Percentiles rank a stretch among this genome's conserved stretches.
phyloP scores from a whole-genome alignment of 2,113 vertebrate genomes.

The Daphoenositta chrysoptera region DNA sequence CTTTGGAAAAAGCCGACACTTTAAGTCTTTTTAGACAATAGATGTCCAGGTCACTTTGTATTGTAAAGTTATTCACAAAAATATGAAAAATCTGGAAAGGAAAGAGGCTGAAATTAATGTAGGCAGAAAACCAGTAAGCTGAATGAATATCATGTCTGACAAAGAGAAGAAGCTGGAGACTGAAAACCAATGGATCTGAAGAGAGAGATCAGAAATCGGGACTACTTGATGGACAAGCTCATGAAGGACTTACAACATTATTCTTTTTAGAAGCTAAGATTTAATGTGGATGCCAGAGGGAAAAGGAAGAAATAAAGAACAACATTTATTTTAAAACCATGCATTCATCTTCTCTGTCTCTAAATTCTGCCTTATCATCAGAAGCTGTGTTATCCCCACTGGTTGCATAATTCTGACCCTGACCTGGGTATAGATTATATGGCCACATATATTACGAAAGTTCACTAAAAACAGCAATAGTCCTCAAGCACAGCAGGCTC shows the following conservation, averaged over 20 bases:
- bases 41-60: not conserved
- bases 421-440: rapidly evolving
- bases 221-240: not conserved
- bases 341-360: not conserved
- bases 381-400: not conserved
- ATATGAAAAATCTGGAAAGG: not conserved
- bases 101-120: not conserved
- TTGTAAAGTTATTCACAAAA: not conserved
- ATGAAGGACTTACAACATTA: not conserved
- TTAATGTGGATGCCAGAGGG: not conserved
- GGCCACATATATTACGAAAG: not conserved
- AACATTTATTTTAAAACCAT: not conserved
- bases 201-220: not conserved
- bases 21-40: not conserved
- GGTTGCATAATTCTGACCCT: not conserved
- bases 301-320: not conserved
- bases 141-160: not conserved
- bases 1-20: not conserved
- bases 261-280: not conserved
- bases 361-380: not conserved
- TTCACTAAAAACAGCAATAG: not conserved
- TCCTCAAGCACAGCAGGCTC: not conserved
- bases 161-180: not conserved
- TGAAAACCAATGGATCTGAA: not conserved
- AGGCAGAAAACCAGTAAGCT: not conserved